Conservation (phyloP, 2,113 vertebrate species). For the Girardinichthys multiradiatus region DNA sequence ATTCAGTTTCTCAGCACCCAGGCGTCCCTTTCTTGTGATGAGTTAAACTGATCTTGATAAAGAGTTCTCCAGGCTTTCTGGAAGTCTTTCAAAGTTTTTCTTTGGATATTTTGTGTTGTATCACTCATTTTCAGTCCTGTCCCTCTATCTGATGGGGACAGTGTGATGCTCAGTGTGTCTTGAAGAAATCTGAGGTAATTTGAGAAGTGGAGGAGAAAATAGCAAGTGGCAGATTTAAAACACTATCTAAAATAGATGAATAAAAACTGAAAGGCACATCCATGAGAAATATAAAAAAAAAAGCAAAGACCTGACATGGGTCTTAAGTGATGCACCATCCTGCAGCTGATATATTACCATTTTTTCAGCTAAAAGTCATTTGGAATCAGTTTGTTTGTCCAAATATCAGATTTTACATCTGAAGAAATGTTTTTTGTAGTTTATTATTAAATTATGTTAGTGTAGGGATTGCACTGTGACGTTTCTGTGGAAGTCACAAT, state of each 20-base stretch:
- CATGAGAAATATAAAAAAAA: background rate
- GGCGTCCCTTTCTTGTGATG: background rate
- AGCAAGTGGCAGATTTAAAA: background rate
- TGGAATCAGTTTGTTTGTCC: background rate
- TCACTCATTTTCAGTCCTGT: background rate
- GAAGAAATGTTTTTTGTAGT: background rate
- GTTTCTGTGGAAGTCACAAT: background rate
- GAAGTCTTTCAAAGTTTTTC: background rate
- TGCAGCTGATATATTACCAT: background rate
- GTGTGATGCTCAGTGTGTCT: background rate
- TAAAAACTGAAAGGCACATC: background rate
- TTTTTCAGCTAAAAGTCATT: background rate
- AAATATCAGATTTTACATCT: background rate
- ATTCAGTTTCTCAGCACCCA: background rate
- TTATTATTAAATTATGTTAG: background rate
- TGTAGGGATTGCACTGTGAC: background rate
- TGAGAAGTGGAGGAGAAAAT: background rate
- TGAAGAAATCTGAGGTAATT: background rate
- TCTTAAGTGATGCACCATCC: background rate
- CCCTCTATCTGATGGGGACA: background rate
- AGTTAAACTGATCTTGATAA: background rate
- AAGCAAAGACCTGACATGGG: background rate
- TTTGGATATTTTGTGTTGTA: background rate
- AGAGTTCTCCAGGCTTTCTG: background rate
- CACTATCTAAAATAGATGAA: constrained; percentile 1